A percentile compares a stretch with the other conserved stretches of the same genome.
Conservation (phyloP, 2,888 invertebrate species). For the Nesidiocoris tenuis region DNA sequence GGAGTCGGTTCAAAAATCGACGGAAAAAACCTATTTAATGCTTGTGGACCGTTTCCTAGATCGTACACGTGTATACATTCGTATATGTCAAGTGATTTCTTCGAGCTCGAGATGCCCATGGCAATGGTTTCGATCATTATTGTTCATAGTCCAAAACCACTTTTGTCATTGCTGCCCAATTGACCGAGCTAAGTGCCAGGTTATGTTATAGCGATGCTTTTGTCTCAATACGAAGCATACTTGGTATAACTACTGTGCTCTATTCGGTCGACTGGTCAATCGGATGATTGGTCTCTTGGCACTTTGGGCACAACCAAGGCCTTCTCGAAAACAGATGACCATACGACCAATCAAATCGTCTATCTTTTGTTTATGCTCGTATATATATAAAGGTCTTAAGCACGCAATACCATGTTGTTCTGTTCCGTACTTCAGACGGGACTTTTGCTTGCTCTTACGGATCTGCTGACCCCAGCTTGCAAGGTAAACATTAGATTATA, state of each 20-base stretch:
- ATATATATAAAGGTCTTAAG: no score
- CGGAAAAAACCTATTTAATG: no score
- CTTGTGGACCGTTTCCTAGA: no score
- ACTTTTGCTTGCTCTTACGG: not conserved
- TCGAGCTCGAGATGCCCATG: no score
- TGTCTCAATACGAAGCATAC: not conserved
- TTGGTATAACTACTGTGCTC: not conserved
- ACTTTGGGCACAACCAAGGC: not conserved
- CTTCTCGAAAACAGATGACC: not conserved
- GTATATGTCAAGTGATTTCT: no score
- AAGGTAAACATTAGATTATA: no score
- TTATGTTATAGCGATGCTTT: not conserved
- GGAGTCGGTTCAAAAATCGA: no score
- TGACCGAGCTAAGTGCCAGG: not conserved
- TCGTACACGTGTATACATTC: no score
- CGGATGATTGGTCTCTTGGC: not conserved
- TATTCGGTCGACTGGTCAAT: not conserved
- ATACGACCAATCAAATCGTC: not conserved
- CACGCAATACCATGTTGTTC: not conserved
- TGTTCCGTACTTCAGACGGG: not conserved
- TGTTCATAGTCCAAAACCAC: no score
- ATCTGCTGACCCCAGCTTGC: not conserved
- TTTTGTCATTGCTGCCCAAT: not conserved
- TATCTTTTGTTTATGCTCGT: not conserved
- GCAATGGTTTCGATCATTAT: no score